Conservation (phyloP, 92 coral and sea anemone genomes). For the Actinostola sp. region DNA sequence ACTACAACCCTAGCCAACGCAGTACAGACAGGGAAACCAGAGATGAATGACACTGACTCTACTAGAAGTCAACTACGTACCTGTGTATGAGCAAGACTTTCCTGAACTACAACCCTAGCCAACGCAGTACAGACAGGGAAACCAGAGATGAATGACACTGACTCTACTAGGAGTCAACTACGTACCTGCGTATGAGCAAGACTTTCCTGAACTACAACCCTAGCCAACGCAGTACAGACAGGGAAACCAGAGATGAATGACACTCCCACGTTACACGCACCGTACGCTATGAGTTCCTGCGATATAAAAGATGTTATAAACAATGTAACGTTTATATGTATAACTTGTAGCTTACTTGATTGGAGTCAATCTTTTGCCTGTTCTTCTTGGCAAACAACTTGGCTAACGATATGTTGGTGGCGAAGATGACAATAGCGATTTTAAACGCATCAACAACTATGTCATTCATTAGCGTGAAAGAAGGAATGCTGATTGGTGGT, state of each 20-base stretch:
- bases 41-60: too few relatives aligned
- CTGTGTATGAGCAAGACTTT: too few relatives aligned
- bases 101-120: too few relatives aligned
- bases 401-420: conserved; percentile 85
- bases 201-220: too few relatives aligned
- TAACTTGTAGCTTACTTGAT: conserved; percentile 65
- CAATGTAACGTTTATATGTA: background rate
- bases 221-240: too few relatives aligned
- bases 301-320: background rate
- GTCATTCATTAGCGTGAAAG: conserved; percentile 45
- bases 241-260: too few relatives aligned
- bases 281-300: conserved; percentile 90
- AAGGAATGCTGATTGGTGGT: conserved; percentile 84
- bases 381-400: conserved; percentile 91
- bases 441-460: conserved; percentile 82
- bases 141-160: too few relatives aligned
- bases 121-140: too few relatives aligned
- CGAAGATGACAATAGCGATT: conserved; percentile 90
- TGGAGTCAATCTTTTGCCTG: conserved; percentile 79
- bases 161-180: too few relatives aligned
- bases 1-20: conserved; percentile 89
- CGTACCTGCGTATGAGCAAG: too few relatives aligned
- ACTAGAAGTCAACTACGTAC: too few relatives aligned
- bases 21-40: conserved; percentile 86
- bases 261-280: conserved; percentile 74